Base-by-base conservation (phyloP, 2,888 invertebrate genomes). In the Lasioglossum calceatum region DNA sequence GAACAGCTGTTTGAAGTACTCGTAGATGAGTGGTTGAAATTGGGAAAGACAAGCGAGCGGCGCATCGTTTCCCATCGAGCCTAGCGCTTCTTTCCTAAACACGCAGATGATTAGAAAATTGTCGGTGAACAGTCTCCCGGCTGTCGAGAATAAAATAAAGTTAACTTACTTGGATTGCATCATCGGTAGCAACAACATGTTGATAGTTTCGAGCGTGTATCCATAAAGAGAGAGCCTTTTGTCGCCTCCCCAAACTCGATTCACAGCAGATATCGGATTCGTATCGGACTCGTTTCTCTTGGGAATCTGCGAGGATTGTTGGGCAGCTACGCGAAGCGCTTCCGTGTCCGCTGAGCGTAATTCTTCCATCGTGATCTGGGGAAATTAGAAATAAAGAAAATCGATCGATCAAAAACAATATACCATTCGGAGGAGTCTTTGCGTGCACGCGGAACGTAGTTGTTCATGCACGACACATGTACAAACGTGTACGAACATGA, bases 21-120 rank as follows among this genome's bases (percentile, higher is more conserved):
- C 98, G 95, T 99, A 99, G 2, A 98, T 97, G 84, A 99, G 96
- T 14, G 99, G 99, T 94, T 99, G 98, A 96, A 98, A 99, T 95
- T 97, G 96, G 0, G 99, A 99, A 44, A 99, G 97, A 93, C 99
- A 99, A 14, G 99, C 99, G 90, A 99, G 96, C 0, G 99, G 99
- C 0, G 98, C 98, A 96, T 99, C 99, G 95, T 99, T 99, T 84
- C 99, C 99, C 99, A 99, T 99, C 47, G 99, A 99, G 79, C 99
- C 99, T 39, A 99, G 96, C 0, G 99, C 98, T 96, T 99, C 99
- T 96, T 99, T 99, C 95, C 99, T 99, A 95, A 71, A 44, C 14
- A 58, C n/a, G 12, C n/a, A 4, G 5, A 71, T n/a, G 12, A 71
- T 1, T 10, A 42, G 7, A 70, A 76, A 61, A 47, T 1, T 16